Evolutionary conservation across 2,888 invertebrate genomes (phyloP), one percentile per base, ranked within the genome.

Genomic region (Apodemia mormo): DNA sequence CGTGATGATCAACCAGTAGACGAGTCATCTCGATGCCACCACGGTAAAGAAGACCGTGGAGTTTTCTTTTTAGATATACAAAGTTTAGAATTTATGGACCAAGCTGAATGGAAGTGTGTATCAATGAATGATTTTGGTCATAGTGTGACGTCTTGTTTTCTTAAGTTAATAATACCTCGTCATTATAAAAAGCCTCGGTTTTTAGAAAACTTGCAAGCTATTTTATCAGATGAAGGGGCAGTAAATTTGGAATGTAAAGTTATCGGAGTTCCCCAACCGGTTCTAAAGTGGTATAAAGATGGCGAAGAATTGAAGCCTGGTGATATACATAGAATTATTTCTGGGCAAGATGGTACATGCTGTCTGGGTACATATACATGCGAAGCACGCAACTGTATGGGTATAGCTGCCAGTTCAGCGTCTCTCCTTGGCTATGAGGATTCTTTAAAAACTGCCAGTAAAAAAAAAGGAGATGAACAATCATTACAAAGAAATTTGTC

Each of bases 171-270:
- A 77, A 97, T 98, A 84, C 98, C 98, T 2, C 95, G 96, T 79
- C 97, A 98, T 88, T 98, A 96, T 83, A 97, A 97, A 84, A 97
- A 97, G 78, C 98, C 98, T 0, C 95, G 96, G 74, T 98, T 98
- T 85, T 90, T 98, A 68, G 98, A 98, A 86, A 96, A 96, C 76
- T 92, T 98, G 4, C 94, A 97, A 77, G 98, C 98, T 0, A 96
- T 97, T 58, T 91, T 98, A 29, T 97, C 97, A 0, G 97, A 97
- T 74, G 97, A 97, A 86, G 97, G 98, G 0, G 97, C 98, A 10
- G 98, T 98, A 0, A 98, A 98, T 87, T 94, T 98, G 72, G 98
- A 98, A 85, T 98, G 98, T 85, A 98, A 98, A 91, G 97, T 98
- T 0, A 97, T 98, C 72, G 98, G 98, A 7, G 97, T 98, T 2